Percentiles rank a stretch among this genome's conserved stretches.
Evolutionary conservation across 2,888 invertebrate genomes (phyloP).

Genomic region (Pseudanteris insignis): DNA sequence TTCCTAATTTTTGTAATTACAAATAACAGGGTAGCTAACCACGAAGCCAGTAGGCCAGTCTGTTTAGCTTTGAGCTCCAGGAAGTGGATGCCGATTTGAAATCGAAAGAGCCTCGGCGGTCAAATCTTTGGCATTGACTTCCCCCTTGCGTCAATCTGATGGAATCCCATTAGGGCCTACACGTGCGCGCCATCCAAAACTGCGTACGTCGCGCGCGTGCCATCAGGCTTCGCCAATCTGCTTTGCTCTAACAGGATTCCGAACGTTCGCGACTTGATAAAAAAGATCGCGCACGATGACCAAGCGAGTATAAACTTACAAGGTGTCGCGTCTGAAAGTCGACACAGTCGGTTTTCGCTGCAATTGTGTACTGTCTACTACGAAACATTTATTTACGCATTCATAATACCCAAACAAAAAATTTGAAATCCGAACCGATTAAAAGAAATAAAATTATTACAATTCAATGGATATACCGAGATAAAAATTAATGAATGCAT

Average conservation of each 20-base stretch:
- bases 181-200: constrained; percentile 41
- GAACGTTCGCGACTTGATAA: constrained; percentile 72
- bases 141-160: constrained; percentile 31
- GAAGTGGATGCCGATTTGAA: neutral
- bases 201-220: constrained; percentile 42
- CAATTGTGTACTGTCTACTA: constrained; percentile 2
- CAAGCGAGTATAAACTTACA: constrained; percentile 14
- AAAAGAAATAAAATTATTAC: too few relatives aligned
- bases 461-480: too few relatives aligned
- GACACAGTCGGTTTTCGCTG: constrained; percentile 8
- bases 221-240: constrained; percentile 75
- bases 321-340: constrained; percentile 24
- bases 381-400: neutral
- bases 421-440: too few relatives aligned
- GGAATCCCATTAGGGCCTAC: constrained; percentile 47
- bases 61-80: too few relatives aligned
- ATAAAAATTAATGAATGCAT: too few relatives aligned
- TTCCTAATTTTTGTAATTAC: too few relatives aligned
- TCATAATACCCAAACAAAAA: too few relatives aligned
- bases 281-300: constrained; percentile 56
- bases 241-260: constrained; percentile 81
- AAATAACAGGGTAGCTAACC: too few relatives aligned
- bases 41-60: too few relatives aligned
- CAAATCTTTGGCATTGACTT: constrained; percentile 29
- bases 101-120: neutral